Base-by-base conservation (phyloP, 64 coral and sea anemone genomes). In the Anthopleura sola region DNA sequence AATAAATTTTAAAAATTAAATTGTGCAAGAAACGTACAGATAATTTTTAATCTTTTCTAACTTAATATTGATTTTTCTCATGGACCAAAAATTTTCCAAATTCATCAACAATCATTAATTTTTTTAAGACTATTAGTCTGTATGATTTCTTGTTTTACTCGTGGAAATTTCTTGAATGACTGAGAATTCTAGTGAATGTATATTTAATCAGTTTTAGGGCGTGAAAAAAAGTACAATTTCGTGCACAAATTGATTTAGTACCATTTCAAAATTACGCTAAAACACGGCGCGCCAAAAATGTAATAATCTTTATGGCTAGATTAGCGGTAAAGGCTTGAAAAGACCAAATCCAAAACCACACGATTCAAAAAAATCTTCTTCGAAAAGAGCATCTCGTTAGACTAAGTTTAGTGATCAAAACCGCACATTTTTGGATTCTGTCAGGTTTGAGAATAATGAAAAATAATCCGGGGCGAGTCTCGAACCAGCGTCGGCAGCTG, bases 271-370 rank as follows among this genome's bases (percentile, higher is more conserved):
- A 26, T 62, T 5, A 26, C 21, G 24, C 58, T 26, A 62, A 56
- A 29, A 15, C 66, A 71, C 34, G 5, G 7, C 66, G n/a, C 66
- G 66, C 28, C 66, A 4, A 71, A 34, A 71, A 34, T 34, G 28
- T 12, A 8, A 34, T 15, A 34, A 29, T 33, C n/a, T 31, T 71
- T 34, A 31, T 34, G 9, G 3, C 29, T 71, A 31, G 23, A 62
- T 32, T 32, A 13, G 66, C 31, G 28, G n/a, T 28, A 71, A 71
- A 29, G 66, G 31, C 66, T 71, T 71, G 66, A 71, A 71, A 71
- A 31, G 66, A 71, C 66, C 28, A 71, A 71, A 71, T 71, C 66
- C 66, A 16, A 71, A 71, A 71, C 66, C 66, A 71, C 66, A 71
- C 28, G 28, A 28, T 71, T 11, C 1, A n/a, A 20, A 71, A 71